Conservation (phyloP, 2,113 vertebrate species). For the Dunckerocampus dactyliophorus region DNA sequence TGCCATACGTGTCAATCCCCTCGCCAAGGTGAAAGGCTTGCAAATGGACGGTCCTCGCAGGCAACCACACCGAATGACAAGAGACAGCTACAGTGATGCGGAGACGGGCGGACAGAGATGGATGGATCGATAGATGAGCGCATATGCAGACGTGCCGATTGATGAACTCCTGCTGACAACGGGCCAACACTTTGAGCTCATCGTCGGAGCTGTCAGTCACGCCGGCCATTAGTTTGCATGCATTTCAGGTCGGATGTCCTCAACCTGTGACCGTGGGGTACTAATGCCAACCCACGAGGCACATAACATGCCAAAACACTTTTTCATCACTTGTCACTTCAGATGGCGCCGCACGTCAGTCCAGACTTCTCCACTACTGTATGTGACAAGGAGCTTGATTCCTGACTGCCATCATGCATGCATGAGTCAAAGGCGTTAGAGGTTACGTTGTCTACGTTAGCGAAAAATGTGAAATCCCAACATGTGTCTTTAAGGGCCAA, state of each 20-base stretch:
- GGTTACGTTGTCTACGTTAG: constrained; percentile 3
- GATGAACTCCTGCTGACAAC: constrained; percentile 76
- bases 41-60: constrained; percentile 50
- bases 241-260: constrained; percentile 74
- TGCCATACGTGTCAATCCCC: constrained; percentile 5
- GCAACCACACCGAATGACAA: constrained; percentile 58
- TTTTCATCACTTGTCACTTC: constrained; percentile 69
- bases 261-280: constrained; percentile 66
- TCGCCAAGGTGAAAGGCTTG: constrained; percentile 37
- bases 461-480: neutral
- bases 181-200: constrained; percentile 71
- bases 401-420: constrained; percentile 43
- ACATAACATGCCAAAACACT: constrained; percentile 66
- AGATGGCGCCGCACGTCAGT: constrained; percentile 55
- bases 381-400: constrained; percentile 48
- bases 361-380: constrained; percentile 44
- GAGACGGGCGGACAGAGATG: constrained; percentile 62
- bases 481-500: too few relatives aligned
- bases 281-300: constrained; percentile 56
- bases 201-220: constrained; percentile 70
- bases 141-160: constrained; percentile 70
- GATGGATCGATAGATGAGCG: constrained; percentile 69
- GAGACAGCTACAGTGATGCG: constrained; percentile 62
- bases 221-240: constrained; percentile 70
- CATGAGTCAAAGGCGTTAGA: constrained; percentile 26